phyloP scores from a whole-genome alignment of 2,888 invertebrate genomes.

The Drosophila mettleri region DNA sequence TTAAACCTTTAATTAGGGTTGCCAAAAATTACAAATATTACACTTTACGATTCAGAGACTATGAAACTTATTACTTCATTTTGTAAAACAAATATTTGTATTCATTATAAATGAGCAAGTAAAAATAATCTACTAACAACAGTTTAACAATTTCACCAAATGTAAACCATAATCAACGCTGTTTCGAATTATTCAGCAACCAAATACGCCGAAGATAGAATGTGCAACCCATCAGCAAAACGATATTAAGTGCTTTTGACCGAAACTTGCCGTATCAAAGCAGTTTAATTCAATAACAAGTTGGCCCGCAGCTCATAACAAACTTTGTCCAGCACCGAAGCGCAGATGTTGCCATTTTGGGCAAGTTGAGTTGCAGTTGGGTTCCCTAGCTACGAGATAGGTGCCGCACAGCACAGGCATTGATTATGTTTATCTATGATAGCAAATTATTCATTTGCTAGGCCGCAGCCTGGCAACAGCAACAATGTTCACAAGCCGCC shows the following conservation, averaged over 20 bases:
- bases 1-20: neutral
- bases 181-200: constrained; percentile 26
- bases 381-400: neutral
- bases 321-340: constrained; percentile 28
- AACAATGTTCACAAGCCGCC: constrained; percentile 37
- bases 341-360: constrained; percentile 72
- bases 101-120: neutral
- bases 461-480: constrained; percentile 22
- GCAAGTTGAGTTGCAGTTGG: constrained; percentile 37
- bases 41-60: too few relatives aligned
- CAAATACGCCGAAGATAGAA: neutral
- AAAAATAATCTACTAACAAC: too few relatives aligned
- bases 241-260: constrained; percentile 70
- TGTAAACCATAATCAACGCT: constrained; percentile 30
- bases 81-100: neutral
- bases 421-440: constrained; percentile 76
- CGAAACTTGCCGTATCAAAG: constrained; percentile 74
- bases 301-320: constrained; percentile 34
- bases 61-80: too few relatives aligned
- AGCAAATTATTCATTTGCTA: constrained; percentile 72
- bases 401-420: constrained; percentile 40
- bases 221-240: constrained; percentile 19
- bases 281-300: constrained; percentile 78
- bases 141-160: too few relatives aligned
- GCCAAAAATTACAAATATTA: too few relatives aligned